Evolutionary conservation across 2,113 vertebrate species (phyloP).

Genomic region (Eira barbara): DNA sequence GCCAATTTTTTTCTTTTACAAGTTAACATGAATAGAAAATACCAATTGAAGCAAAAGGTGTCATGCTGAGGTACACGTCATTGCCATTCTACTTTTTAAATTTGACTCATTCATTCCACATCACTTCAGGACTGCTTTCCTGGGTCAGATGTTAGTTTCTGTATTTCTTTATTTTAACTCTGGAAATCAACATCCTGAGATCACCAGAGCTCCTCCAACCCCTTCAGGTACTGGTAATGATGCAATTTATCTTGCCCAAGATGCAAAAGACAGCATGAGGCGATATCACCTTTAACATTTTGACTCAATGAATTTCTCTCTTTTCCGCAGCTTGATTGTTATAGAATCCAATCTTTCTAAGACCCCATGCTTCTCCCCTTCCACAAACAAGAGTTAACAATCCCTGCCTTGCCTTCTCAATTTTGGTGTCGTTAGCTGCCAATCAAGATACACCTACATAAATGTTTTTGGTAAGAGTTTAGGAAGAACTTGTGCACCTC

Average conservation of each 20-base stretch:
- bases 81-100: not conserved
- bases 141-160: not conserved
- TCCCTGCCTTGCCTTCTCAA: not conserved
- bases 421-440: not conserved
- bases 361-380: not conserved
- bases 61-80: accelerated
- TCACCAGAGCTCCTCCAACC: not conserved
- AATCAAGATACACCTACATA: not conserved
- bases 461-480: not conserved
- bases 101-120: not conserved
- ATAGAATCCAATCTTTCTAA: not conserved
- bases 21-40: not conserved
- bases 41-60: not conserved
- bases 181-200: not conserved
- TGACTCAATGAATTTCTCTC: not conserved
- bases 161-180: not conserved
- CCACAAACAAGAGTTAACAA: not conserved
- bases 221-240: not conserved
- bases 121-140: not conserved
- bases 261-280: not conserved
- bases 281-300: not conserved
- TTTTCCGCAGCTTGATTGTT: not conserved
- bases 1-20: not conserved
- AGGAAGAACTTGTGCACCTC: not conserved
- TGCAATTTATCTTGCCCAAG: not conserved